A percentile compares a stretch with the other conserved stretches of the same genome.
phyloP scores from a whole-genome alignment of 1,140 invertebrate genomes.

The Dysdera silvatica region DNA sequence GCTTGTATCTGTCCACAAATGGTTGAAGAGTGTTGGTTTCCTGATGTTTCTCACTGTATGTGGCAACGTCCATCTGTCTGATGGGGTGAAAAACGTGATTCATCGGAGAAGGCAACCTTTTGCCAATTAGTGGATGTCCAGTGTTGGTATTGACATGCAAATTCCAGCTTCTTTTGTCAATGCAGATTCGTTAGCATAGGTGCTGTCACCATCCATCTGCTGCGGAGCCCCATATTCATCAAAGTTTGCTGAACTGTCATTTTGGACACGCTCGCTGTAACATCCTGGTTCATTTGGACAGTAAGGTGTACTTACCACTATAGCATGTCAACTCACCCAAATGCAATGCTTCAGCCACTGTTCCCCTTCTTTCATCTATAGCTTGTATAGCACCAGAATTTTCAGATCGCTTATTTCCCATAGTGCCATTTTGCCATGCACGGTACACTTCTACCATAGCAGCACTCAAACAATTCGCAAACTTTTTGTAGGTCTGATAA shows the following conservation, averaged over 20 bases:
- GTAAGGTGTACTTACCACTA: not conserved
- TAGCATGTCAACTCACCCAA: not conserved
- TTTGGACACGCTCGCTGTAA: not conserved
- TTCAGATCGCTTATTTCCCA: not conserved
- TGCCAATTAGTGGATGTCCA: not conserved
- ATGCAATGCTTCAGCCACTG: not conserved
- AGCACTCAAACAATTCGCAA: no score
- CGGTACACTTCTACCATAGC: not conserved
- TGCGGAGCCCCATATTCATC: not conserved
- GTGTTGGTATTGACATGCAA: not conserved
- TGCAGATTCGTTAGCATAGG: not conserved
- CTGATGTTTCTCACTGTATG: not conserved
- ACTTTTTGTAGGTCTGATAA: no score
- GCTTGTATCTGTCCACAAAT: not conserved
- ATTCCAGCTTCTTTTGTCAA: not conserved
- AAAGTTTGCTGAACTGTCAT: not conserved
- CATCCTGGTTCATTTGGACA: not conserved
- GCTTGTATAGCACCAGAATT: not conserved
- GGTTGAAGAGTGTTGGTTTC: not conserved
- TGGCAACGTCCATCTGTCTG: not conserved
- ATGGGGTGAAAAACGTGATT: not conserved
- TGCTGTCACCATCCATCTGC: not conserved
- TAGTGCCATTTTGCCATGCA: not conserved
- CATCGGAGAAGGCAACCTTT: not conserved
- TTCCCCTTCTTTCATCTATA: slow-evolving; percentile 1